These are phyloP conservation scores for Entosphenus tridentatus DNA, from an alignment of 2,113 vertebrate species.

Conservation along the genomic window DNA sequence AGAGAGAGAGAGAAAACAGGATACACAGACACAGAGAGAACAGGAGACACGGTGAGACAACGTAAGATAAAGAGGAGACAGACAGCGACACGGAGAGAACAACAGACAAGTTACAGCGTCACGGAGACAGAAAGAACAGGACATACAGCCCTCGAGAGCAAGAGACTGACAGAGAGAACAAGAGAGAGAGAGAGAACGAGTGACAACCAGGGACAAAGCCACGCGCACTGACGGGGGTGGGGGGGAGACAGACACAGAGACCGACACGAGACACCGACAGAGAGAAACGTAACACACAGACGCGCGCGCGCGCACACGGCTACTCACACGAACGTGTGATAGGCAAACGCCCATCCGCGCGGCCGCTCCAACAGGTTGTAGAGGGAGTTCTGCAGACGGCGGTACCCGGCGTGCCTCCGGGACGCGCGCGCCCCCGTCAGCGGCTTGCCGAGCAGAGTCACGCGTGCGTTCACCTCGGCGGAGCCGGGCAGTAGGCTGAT, in stretches of 20 bases:
- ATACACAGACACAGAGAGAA: no score
- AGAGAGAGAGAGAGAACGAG: neutral
- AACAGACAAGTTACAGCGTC: no score
- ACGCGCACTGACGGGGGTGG: neutral
- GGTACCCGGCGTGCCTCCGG: neutral
- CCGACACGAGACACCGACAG: neutral
- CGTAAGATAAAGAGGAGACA: no score
- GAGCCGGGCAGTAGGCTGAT: neutral
- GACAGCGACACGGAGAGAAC: no score
- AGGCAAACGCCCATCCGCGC: neutral
- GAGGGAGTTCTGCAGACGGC: slow-evolving; percentile 3
- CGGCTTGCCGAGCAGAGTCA: neutral
- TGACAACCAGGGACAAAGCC: neutral
- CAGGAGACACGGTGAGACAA: no score
- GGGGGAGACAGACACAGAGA: neutral
- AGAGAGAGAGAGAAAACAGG: no score
- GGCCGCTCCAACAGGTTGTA: slow-evolving; percentile 4
- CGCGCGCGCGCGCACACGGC: neutral
- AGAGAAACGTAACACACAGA: neutral
- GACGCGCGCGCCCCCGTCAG: neutral
- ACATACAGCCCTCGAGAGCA: no score
- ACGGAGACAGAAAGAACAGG: no score
- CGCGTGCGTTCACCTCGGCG: neutral
- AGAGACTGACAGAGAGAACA: neutral
- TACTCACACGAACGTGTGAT: slow-evolving; percentile 3